These are phyloP conservation scores for Drosophila novamexicana DNA, from an alignment of 1,140 invertebrate genomes.

Conservation along the genomic window DNA sequence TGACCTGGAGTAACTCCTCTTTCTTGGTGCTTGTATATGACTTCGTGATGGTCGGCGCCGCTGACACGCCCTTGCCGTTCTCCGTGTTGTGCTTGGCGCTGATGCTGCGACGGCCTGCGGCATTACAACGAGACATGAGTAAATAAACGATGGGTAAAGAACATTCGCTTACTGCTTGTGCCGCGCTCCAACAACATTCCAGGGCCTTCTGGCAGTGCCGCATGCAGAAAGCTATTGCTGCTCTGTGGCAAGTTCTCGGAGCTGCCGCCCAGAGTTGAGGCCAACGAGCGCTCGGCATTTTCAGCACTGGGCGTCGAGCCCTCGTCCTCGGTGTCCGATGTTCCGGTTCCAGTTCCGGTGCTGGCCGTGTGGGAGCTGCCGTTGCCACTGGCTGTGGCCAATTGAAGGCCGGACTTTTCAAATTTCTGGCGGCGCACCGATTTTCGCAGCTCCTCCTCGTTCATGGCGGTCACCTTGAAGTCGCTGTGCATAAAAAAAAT, in stretches of 20 bases:
- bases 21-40: conserved; percentile 88
- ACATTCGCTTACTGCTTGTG: conserved; percentile 69
- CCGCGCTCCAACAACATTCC: conserved; percentile 83
- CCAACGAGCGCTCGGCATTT: conserved; percentile 87
- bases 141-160: too few relatives aligned
- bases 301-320: conserved; percentile 91
- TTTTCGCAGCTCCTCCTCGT: conserved; percentile 92
- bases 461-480: conserved; percentile 94
- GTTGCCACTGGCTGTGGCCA: conserved; percentile 79
- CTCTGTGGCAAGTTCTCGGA: conserved; percentile 78
- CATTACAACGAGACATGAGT: neutral
- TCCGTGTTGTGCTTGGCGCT: conserved; percentile 84
- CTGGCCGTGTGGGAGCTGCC: conserved; percentile 84
- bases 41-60: conserved; percentile 85
- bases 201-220: conserved; percentile 80
- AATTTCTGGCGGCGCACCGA: conserved; percentile 90
- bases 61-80: conserved; percentile 69
- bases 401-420: conserved; percentile 85
- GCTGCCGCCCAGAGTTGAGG: conserved; percentile 83
- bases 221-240: conserved; percentile 77
- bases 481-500: conserved; percentile 85
- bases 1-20: conserved; percentile 92
- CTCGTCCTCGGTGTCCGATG: conserved; percentile 92
- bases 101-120: conserved; percentile 81
- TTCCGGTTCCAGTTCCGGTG: conserved; percentile 89